A percentile compares a stretch with the other conserved stretches of the same genome.
Conservation (phyloP, 2,113 vertebrate species). For the Catagonus wagneri region DNA sequence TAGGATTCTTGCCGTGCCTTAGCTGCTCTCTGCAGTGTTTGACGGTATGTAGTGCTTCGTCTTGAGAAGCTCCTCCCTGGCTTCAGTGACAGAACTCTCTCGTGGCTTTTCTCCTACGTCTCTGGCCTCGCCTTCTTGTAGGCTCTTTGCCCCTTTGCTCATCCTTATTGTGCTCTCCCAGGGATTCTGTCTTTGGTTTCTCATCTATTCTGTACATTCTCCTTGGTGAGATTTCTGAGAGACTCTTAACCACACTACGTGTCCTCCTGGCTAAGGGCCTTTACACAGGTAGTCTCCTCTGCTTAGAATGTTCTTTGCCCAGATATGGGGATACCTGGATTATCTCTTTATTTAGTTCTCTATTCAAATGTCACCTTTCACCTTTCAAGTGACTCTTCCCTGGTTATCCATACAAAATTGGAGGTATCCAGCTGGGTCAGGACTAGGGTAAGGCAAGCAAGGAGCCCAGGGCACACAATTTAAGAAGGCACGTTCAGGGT, state of each 20-base stretch:
- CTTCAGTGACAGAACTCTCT: neutral
- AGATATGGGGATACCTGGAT: neutral
- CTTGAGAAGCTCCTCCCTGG: neutral
- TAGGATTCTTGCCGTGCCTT: neutral
- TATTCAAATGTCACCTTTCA: neutral
- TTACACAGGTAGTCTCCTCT: neutral
- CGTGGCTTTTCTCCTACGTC: neutral
- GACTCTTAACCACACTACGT: neutral
- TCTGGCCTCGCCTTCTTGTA: neutral
- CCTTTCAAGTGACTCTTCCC: neutral
- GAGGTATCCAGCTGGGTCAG: neutral
- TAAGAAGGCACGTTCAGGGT: neutral
- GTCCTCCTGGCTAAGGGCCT: neutral
- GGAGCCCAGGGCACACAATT: neutral
- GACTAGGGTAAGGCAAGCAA: neutral
- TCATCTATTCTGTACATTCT: neutral
- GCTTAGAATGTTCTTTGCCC: neutral
- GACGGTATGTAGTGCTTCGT: neutral
- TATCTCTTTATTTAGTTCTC: neutral
- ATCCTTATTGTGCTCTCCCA: neutral
- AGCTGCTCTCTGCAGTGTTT: neutral
- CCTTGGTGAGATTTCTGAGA: neutral
- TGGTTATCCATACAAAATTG: neutral
- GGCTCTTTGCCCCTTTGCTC: neutral
- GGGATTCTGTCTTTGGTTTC: neutral